Base-by-base conservation (phyloP, 2,797 vertebrate genomes). In the Ptychobarbus kaznakovi region DNA sequence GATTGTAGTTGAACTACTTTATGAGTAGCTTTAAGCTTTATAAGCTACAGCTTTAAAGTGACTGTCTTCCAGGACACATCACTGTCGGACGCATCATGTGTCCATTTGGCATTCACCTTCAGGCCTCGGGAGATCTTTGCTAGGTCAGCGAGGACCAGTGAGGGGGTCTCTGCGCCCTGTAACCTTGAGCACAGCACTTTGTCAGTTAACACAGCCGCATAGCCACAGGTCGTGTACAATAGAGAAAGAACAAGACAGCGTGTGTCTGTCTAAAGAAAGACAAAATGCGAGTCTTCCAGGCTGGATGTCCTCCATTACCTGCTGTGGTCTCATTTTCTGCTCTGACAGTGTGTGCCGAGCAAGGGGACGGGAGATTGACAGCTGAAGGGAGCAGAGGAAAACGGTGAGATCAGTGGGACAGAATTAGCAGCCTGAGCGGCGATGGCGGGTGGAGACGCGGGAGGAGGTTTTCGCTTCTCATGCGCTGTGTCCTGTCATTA, bases 261-360 rank as follows among this genome's bases (percentile, higher is more conserved):
- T 61, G 85, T 63, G 58, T 82, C 66, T 74, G 20, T 83, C 32
- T 78, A 61, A 79, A 58, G n/a, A 53, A 84, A 84, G 70, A 84
- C 38, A 79, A 49, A 79, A 61, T 58, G 44, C 1, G 44, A 82
- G 8, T 77, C n/a, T 80, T 80, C 80, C 87, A 80, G 53, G 28
- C 22, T 63, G 38, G 72, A 81, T 83, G 78, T 87, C 73, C 75
- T 89, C 66, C 56, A 84, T 88, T 87, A 88, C 90, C 89, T 90
- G 87, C 88, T 89, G 86, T 76, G 83, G 76, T 78, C 84, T 85
- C 82, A 90, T 90, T 90, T 89, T 90, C 84, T 89, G 87, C 88
- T 89, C 88, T 81, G 82, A 77, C 87, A 86, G 87, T 82, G 82
- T 81, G 69, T 63, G 53, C 61, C 38, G 49, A 65, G 65, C 22